Base-by-base conservation (phyloP, 1,140 invertebrate genomes). In the Drosophila biarmipes region DNA sequence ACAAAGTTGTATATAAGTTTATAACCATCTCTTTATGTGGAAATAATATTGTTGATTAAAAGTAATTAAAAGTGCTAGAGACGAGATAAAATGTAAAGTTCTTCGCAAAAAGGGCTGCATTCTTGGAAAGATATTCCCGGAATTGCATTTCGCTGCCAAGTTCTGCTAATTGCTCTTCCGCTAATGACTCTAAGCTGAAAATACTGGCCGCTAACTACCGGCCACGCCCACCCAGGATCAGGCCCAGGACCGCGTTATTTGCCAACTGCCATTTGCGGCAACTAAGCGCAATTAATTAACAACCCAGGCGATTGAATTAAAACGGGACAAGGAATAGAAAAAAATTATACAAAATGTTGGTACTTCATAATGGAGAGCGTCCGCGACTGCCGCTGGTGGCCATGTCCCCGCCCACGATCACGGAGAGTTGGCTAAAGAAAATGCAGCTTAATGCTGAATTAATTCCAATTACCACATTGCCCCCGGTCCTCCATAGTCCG, bases 401-500 rank as follows among this genome's bases (percentile, higher is more conserved):
- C 49, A 31, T 43, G 40, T 55, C 21, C 59, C 31, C 21, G 58
- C 48, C 54, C 53, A 42, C 29, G 42, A 51, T 56, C 51, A 71
- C 64, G 31, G 46, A 37, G 61, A 86, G 73, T 80, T 74, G 74
- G 85, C 79, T 57, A 87, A 89, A 89, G 85, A 87, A 75, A 87
- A 89, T 87, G 79, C 79, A 77, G 84, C 84, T 89, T 87, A 89
- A 87, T 87, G 84, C 84, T 87, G 81, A 89, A 87, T 87, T 89
- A 87, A 87, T 87, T 87, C 84, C 84, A 87, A 87, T 87, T 87
- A 87, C 84, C 84, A 76, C 80, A 57, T 35, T 40, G 48, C 37
- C 35, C 49, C 19, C 48, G 27, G 53, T n/a, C 57, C 73, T 17
- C 35, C 46, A 37, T 34, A 40, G 19, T 21, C 1, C 35, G 56